These are phyloP conservation scores for Drosophila atripex DNA, from an alignment of 2,888 invertebrate genomes.

Conservation along the genomic window DNA sequence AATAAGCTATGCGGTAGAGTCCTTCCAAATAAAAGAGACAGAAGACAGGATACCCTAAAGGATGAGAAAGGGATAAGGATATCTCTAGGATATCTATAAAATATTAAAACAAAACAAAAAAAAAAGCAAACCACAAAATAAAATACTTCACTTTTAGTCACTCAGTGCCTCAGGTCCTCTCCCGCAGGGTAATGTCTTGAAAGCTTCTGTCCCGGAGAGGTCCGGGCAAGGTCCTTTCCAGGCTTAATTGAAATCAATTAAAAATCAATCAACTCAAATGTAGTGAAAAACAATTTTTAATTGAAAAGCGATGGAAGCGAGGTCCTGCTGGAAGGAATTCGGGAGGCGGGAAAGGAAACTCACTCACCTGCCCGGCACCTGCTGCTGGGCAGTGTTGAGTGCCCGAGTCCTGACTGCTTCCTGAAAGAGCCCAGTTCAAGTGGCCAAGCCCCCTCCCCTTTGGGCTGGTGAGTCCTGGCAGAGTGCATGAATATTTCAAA, in stretches of 20 bases:
- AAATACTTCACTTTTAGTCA: too few relatives aligned
- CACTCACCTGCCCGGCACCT: background rate
- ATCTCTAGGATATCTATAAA: too few relatives aligned
- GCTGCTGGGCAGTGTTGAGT: background rate
- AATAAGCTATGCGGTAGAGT: constrained; percentile 62
- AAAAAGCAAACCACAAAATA: too few relatives aligned
- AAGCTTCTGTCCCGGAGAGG: background rate
- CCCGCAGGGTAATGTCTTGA: too few relatives aligned
- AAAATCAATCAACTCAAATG: constrained; percentile 80
- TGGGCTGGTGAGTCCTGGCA: constrained; percentile 33
- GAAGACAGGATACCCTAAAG: background rate
- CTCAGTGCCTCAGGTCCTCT: too few relatives aligned
- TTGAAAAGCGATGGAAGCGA: constrained; percentile 64
- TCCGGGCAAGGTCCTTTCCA: background rate
- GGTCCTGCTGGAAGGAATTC: background rate
- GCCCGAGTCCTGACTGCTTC: constrained; percentile 40
- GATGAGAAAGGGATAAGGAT: background rate
- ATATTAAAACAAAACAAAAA: too few relatives aligned
- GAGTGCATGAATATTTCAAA: constrained; percentile 79
- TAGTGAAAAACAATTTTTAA: constrained; percentile 78
- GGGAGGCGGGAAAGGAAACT: background rate
- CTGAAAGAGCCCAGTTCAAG: constrained; percentile 56
- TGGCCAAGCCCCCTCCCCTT: too few relatives aligned
- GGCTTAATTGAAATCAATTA: constrained; percentile 75
- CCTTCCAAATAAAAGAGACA: constrained; percentile 3